Conservation (phyloP, 2,113 vertebrate species). For the Gobio gobio region DNA sequence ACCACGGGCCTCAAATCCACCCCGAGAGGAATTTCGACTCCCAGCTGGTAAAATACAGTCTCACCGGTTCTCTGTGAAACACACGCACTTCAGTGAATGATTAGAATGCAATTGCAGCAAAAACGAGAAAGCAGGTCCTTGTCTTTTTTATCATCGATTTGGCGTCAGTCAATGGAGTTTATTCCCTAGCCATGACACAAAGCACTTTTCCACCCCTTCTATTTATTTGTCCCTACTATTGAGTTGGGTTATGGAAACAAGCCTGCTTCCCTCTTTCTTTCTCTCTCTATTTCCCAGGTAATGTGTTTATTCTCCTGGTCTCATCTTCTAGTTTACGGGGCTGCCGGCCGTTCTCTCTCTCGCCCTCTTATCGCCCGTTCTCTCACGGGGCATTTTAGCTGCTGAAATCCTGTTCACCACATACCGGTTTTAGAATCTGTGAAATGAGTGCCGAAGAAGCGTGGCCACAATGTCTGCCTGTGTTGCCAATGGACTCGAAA, state of each 20-base stretch:
- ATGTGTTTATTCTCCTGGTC: constrained; percentile 78
- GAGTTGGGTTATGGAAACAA: constrained; percentile 71
- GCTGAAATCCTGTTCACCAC: constrained; percentile 83
- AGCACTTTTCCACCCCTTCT: constrained; percentile 18
- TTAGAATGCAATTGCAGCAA: constrained; percentile 54
- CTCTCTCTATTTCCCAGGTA: constrained; percentile 69
- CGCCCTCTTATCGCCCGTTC: constrained; percentile 79
- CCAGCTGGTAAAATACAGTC: constrained; percentile 57
- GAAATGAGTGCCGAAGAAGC: constrained; percentile 81
- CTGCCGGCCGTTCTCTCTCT: constrained; percentile 55
- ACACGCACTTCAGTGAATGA: constrained; percentile 58
- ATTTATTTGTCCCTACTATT: constrained; percentile 52
- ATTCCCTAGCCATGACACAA: constrained; percentile 43
- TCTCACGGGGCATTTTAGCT: constrained; percentile 81
- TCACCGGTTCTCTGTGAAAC: constrained; percentile 64
- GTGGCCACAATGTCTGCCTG: constrained; percentile 81
- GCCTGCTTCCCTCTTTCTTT: constrained; percentile 56
- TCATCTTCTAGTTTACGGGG: constrained; percentile 78
- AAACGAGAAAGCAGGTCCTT: constrained; percentile 54
- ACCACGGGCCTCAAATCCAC: constrained; percentile 61
- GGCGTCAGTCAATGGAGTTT: constrained; percentile 50
- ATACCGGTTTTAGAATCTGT: constrained; percentile 83
- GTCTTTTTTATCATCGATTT: constrained; percentile 63
- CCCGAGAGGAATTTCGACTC: constrained; percentile 59
- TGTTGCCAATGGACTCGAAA: constrained; percentile 77